Conservation (phyloP, 2,888 invertebrate genomes). For the Hybos culiciformis region DNA sequence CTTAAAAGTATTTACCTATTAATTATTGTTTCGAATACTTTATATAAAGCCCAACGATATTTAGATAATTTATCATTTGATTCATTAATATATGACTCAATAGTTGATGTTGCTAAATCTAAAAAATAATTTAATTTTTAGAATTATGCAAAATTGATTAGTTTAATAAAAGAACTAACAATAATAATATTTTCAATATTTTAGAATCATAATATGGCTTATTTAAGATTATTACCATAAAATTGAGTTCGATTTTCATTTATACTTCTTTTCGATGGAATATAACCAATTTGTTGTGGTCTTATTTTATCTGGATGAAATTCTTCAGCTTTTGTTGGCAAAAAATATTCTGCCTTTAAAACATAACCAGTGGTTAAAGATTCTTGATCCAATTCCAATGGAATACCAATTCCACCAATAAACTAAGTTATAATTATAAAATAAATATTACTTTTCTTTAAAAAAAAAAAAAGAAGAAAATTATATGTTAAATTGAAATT, state of each 20-base stretch:
- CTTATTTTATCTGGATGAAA: conserved; percentile 23
- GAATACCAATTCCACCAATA: conserved; percentile 32
- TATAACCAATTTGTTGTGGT: conserved; percentile 17
- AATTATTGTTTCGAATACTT: conserved; percentile 43
- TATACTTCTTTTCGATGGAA: no score
- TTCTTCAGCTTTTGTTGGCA: conserved; percentile 24
- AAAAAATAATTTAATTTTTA: background rate
- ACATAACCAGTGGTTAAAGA: conserved; percentile 32
- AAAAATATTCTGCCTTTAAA: conserved; percentile 28
- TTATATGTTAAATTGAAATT: no score
- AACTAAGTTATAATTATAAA: conserved; percentile 17
- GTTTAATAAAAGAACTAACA: background rate
- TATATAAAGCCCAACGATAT: conserved; percentile 52
- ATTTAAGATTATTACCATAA: background rate
- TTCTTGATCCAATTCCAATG: conserved; percentile 26
- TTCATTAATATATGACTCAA: background rate
- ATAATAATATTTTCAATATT: background rate
- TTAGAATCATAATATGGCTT: background rate
- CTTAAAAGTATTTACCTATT: conserved; percentile 35
- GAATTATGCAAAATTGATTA: background rate
- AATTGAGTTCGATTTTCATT: background rate
- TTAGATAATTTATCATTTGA: conserved; percentile 1
- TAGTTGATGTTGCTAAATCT: background rate
- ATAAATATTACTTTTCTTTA: background rate
- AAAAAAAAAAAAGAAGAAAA: no score